Base-by-base conservation (phyloP, 2,797 vertebrate genomes). In the Sebastes taczanowskii region DNA sequence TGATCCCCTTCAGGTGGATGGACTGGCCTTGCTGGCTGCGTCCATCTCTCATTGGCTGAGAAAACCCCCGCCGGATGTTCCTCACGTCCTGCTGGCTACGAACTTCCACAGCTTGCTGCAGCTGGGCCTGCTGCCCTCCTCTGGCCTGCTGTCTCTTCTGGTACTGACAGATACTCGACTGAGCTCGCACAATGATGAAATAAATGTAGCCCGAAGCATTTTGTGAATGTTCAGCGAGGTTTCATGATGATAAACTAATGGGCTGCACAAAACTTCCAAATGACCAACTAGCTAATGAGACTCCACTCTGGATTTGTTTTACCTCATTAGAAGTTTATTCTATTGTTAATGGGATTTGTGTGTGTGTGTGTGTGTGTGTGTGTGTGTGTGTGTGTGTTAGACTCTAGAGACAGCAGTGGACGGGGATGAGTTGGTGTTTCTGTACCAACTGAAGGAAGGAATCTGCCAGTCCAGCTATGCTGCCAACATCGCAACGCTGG, bases 71-170 rank as follows among this genome's bases (percentile, higher is more conserved):
- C 71, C 64, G 13, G 91, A 82, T 27, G 97, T 98, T 85, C 98
- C 98, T 1, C 96, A 99, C 14, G 77, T 99, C 77, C 96, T 99
- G 61, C 72, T 99, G 88, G 97, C 98, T 23, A 99, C 98, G 65
- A 99, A 99, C 92, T 99, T 99, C 87, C 97, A 99, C 92, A 98
- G 97, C 81, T 94, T 99, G 81, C 93, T 98, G 83, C 97, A 98
- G 90, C 92, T 98, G 67, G 95, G 94, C 61, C 95, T 99, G 67
- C 92, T 99, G 22, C 97, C 97, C 35, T 90, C 94, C 64, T 97
- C 94, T 9, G 91, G 90, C 32, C 94, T 97, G 86, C 93, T 99
- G 32, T 96, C 97, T 38, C 96, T 96, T 65, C 92, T 98, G 95
- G 97, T 98, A 92, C 61, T 69, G 22, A 78, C 6, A 80, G 3